Evolutionary conservation across 2,113 vertebrate genomes (phyloP), one percentile per base, ranked within the genome.

Genomic region (human (Homo sapiens)): DNA sequence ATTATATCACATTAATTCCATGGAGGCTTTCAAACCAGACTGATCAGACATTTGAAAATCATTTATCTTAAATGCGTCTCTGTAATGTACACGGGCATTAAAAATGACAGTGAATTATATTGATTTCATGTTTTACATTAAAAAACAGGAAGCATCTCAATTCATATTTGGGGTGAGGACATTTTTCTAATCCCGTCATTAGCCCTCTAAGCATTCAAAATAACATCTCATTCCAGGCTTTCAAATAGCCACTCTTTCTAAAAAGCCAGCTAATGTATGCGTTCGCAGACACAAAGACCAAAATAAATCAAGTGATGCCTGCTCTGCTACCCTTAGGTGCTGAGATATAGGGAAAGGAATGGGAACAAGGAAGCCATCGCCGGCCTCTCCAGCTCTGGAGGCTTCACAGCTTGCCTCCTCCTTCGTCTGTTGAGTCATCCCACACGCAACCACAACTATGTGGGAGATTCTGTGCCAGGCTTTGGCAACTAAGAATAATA

Each of bases 41-140:
- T 75, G 83, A 93, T 73, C 18, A 89, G 83, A 48, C 83, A 38
- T 70, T 91, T 32, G 59, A 89, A 79, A 94, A 75, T 90, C 48
- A 61, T 94, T 96, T 93, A 66, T 97, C 94, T 97, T 87, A 96
- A 95, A 88, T 43, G 94, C 66, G 81, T 90, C 85, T 95, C 70
- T 66, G 70, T 93, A 59, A 83, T 40, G 70, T 92, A 76, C 16
- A 66, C 35, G 93, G 72, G 59, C 81, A 72, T 96, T 86, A 75
- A 70, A 79, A 93, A 80, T 59, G 72, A 50, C 75, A 38, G 80
- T 73, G 75, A 93, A 66, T 95, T 84, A 70, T 90, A 85, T 89
- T 43, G 13, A 48, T 90, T 96, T 94, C 90, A 38, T 73, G 81
- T 88, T 96, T 94, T 92, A 94, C 70, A 90, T 87, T 70, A 82